phyloP scores from a whole-genome alignment of 2,888 invertebrate species.

The Troides aeacus region DNA sequence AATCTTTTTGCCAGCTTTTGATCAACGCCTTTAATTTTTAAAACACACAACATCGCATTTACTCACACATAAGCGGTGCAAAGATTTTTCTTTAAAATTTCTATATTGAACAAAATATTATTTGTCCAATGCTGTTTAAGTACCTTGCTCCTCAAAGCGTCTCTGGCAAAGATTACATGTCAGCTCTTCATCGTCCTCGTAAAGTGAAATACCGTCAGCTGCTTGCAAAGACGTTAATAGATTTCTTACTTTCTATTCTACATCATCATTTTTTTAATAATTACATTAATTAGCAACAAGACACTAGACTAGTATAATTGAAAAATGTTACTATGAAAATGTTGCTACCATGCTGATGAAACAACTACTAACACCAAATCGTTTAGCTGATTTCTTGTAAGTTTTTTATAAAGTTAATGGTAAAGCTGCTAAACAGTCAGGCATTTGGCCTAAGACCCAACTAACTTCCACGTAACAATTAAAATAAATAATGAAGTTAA shows the following conservation, averaged over 20 bases:
- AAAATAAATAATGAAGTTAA: conserved; percentile 36
- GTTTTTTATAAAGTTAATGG: conserved; percentile 10
- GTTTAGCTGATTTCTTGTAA: conserved; percentile 14
- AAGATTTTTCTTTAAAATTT: conserved; percentile 54
- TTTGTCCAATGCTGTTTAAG: conserved; percentile 62
- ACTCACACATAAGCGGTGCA: conserved; percentile 78
- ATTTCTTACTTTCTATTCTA: conserved; percentile 63
- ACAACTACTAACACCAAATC: conserved; percentile 31
- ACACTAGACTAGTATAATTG: conserved; percentile 24
- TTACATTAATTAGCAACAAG: conserved; percentile 28
- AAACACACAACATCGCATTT: conserved; percentile 77
- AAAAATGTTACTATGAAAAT: conserved; percentile 21
- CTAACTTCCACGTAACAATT: conserved; percentile 28
- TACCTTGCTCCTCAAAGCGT: conserved; percentile 88
- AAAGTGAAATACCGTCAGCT: conserved; percentile 82
- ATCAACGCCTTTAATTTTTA: conserved; percentile 50
- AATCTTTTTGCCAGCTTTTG: conserved; percentile 40
- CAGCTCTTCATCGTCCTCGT: conserved; percentile 83
- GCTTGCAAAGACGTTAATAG: conserved; percentile 82
- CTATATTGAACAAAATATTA: conserved; percentile 65
- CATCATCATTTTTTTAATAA: conserved; percentile 27
- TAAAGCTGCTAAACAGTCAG: conserved; percentile 27
- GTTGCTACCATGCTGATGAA: conserved; percentile 29
- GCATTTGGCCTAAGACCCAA: conserved; percentile 16
- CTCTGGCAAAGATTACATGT: conserved; percentile 88